A percentile compares a stretch with the other conserved stretches of the same genome.
phyloP scores from a whole-genome alignment of 2,113 vertebrate species.

The Aspidoscelis tigris region DNA sequence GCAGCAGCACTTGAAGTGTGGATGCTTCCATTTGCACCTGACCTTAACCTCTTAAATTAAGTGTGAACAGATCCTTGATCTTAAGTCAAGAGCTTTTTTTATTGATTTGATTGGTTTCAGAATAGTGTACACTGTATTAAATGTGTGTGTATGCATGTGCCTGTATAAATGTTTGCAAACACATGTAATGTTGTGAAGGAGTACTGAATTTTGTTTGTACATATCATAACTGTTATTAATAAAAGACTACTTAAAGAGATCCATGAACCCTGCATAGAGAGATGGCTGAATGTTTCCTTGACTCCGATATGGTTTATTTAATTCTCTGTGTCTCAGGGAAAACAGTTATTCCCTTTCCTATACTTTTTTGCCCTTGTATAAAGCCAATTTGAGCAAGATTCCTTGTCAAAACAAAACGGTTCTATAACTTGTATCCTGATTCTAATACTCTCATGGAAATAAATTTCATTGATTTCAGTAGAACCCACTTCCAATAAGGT shows the following conservation, averaged over 20 bases:
- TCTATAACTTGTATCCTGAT: neutral
- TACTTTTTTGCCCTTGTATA: neutral
- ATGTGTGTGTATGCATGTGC: neutral
- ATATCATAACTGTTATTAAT: neutral
- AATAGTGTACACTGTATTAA: neutral
- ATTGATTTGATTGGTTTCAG: neutral
- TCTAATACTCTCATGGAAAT: conserved; percentile 7
- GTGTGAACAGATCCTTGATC: no score
- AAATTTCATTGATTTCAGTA: conserved; percentile 3
- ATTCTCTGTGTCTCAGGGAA: neutral
- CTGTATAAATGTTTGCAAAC: no score
- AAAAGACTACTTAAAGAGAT: neutral
- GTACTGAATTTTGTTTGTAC: neutral
- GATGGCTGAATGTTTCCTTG: neutral
- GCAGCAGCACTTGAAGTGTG: no score
- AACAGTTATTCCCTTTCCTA: neutral
- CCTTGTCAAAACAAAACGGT: neutral
- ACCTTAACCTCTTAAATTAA: no score
- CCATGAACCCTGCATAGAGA: neutral
- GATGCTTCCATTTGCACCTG: no score
- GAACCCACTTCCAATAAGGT: neutral
- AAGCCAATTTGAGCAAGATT: neutral
- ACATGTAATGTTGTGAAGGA: neutral
- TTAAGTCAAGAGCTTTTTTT: no score
- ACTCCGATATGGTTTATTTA: neutral